Conservation (phyloP, 1,140 invertebrate species). For the Camponotus pennsylvanicus region DNA sequence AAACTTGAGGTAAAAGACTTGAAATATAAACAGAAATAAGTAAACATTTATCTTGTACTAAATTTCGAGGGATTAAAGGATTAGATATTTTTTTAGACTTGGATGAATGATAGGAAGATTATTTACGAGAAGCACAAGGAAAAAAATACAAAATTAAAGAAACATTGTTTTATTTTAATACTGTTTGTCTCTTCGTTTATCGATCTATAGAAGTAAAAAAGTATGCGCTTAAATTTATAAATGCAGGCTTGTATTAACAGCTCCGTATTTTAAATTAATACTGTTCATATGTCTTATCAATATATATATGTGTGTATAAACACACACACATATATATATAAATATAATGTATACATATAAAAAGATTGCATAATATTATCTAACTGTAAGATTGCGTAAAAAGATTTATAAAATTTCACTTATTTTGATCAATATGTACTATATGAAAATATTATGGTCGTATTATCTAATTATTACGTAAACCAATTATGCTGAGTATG, state of each 20-base stretch:
- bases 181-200: constrained; percentile 14
- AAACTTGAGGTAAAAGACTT: neutral
- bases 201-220: constrained; percentile 33
- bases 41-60: neutral
- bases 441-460: neutral
- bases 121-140: neutral
- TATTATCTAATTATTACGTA: neutral
- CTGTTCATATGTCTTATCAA: constrained; percentile 32
- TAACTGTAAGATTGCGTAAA: neutral
- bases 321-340: neutral
- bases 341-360: neutral
- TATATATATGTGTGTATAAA: too few species aligned
- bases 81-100: constrained; percentile 20
- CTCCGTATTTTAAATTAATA: constrained; percentile 28
- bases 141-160: neutral
- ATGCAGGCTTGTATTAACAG: constrained; percentile 11
- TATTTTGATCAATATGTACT: neutral
- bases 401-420: neutral
- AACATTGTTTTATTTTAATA: constrained; percentile 38
- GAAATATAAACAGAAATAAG: neutral
- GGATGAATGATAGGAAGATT: neutral
- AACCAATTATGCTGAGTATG: constrained; percentile 28
- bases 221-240: neutral
- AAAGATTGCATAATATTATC: neutral
- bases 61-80: neutral